Conservation (phyloP, 2,888 invertebrate species). For the Platerodrilus igneus region DNA sequence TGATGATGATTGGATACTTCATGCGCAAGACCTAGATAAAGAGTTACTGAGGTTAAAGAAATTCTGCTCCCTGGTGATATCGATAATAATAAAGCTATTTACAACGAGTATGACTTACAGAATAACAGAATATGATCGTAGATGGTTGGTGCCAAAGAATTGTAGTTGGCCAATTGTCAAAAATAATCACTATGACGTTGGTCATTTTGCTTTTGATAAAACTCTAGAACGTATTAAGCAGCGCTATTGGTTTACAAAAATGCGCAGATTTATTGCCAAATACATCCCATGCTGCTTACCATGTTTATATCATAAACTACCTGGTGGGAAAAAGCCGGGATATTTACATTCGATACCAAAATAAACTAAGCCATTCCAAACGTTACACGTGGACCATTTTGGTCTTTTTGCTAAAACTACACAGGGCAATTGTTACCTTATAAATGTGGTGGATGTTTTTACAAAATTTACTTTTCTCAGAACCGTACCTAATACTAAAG, state of each 20-base stretch:
- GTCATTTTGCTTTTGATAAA: slow-evolving; percentile 13
- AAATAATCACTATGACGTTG: slow-evolving; percentile 13
- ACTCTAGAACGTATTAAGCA: slow-evolving; percentile 8
- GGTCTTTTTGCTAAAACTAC: too few relatives aligned
- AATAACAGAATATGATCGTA: background rate
- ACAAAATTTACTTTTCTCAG: too few relatives aligned
- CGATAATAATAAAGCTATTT: background rate
- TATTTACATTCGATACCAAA: slow-evolving; percentile 22
- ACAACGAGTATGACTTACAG: background rate
- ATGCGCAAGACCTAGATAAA: slow-evolving; percentile 13
- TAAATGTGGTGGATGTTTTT: too few relatives aligned
- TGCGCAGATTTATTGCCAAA: slow-evolving; percentile 13
- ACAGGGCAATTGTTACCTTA: too few relatives aligned
- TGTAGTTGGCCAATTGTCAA: slow-evolving; percentile 3
- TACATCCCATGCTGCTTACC: slow-evolving; percentile 14
- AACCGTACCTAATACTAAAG: too few relatives aligned
- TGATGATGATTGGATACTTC: slow-evolving; percentile 20
- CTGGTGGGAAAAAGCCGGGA: slow-evolving; percentile 20
- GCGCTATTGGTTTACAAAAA: slow-evolving; percentile 11
- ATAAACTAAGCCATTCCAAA: slow-evolving; percentile 12
- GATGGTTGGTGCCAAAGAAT: slow-evolving; percentile 2
- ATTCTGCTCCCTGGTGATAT: background rate
- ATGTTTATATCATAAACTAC: slow-evolving; percentile 21
- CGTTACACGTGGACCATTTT: too few relatives aligned
- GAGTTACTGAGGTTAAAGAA: background rate